Base-by-base conservation (phyloP, 1,140 invertebrate species). In the Trichonephila clavata region DNA sequence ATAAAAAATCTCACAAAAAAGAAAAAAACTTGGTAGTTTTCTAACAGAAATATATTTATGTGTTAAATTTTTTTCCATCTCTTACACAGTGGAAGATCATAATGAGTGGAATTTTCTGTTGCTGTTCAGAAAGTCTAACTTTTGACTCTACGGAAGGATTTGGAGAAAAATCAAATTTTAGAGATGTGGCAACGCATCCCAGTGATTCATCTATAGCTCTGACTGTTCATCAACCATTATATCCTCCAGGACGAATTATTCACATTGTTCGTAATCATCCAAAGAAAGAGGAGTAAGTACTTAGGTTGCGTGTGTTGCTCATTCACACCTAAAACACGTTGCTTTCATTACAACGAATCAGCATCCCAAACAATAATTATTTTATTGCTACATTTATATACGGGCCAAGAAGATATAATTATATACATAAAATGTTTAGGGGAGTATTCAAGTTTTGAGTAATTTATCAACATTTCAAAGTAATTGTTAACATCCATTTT, bases 221-320 rank as follows among this genome's bases (percentile, higher is more conserved):
- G 94, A 97, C 97, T 86, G 96, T 98, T 94, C 97, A 98, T 96
- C 96, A 97, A 95, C 98, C 98, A 2, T 96, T 99, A 1, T 99
- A 97, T 96, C 98, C 98, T 68, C 98, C 98, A 13, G 98, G 98
- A 5, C 97, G 97, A 95, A 98, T 99, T 91, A 98, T 99, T 80
- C 98, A 99, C 95, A 97, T 99, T 59, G 98, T 99, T 80, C 96
- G 98, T 87, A 98, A 98, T 96, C 98, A 99, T 96, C 97, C 98
- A 27, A 97, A 97, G 90, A 97, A 97, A 95, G 97, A 97, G 95
- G 97, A 98, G 98, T 98, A 96, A 97, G 97, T 97, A 94, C 32
- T 39, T 4, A 3, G 1, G 32, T 39, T 39, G 32, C 2, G 32
- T 32, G 32, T 4, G 2, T 39, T 39, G 32, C 32, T 39, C 32